These are phyloP conservation scores for Drosophila arawakana DNA, from an alignment of 1,140 invertebrate species.

Conservation along the genomic window DNA sequence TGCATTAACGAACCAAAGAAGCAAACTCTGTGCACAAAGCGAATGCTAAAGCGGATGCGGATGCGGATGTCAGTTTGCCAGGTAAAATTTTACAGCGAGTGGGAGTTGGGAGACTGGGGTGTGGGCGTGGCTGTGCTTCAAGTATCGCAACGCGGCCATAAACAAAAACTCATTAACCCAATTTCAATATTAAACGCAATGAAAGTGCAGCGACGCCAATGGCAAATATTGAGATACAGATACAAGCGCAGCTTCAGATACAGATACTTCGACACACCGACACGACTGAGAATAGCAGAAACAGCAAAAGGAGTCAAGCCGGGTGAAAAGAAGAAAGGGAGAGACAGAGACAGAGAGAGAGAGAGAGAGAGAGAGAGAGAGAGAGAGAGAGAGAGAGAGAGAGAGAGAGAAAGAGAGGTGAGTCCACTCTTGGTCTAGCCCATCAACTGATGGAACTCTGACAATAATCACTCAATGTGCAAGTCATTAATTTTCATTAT, in stretches of 20 bases:
- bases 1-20: slow-evolving; percentile 57
- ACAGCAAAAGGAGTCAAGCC: background rate
- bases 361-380: no score
- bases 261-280: background rate
- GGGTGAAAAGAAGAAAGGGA: background rate
- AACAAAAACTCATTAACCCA: slow-evolving; percentile 82
- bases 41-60: slow-evolving; percentile 35
- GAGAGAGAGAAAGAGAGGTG: background rate
- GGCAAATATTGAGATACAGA: slow-evolving; percentile 41
- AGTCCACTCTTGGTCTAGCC: slow-evolving; percentile 6
- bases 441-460: background rate
- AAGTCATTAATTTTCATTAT: slow-evolving; percentile 65
- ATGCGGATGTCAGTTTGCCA: slow-evolving; percentile 27
- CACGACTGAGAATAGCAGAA: background rate
- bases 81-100: background rate
- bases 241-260: background rate
- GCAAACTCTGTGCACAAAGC: slow-evolving; percentile 21
- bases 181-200: slow-evolving; percentile 76
- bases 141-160: slow-evolving; percentile 52
- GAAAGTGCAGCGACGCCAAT: slow-evolving; percentile 62
- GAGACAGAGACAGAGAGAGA: background rate
- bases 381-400: background rate
- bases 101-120: background rate
- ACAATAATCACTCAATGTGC: slow-evolving; percentile 54
- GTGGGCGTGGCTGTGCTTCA: slow-evolving; percentile 14